Evolutionary conservation across 2,113 vertebrate genomes (phyloP).

Genomic region (Hypanus sabinus): DNA sequence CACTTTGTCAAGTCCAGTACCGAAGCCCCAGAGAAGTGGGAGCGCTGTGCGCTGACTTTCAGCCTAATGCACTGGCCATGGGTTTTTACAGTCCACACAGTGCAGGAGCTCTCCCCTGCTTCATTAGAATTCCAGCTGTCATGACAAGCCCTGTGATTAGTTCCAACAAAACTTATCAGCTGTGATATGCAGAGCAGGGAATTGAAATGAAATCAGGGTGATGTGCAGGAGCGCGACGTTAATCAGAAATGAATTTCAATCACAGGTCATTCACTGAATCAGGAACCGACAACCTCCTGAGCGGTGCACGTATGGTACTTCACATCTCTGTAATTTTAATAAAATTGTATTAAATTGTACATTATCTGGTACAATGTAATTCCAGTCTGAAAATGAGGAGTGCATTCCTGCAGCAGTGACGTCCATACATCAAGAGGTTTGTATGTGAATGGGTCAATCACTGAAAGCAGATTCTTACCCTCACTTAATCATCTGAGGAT

Average conservation of each 20-base stretch:
- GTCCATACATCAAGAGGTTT: neutral
- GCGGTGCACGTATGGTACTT: neutral
- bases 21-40: neutral
- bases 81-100: neutral
- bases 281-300: neutral
- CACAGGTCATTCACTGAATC: conserved; percentile 33
- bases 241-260: conserved; percentile 33
- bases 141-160: conserved; percentile 19
- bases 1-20: neutral
- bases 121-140: neutral
- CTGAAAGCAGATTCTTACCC: neutral
- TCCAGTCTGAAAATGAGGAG: conserved; percentile 1
- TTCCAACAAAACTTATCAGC: conserved; percentile 27
- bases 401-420: neutral
- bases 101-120: too few species aligned
- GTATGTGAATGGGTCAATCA: neutral
- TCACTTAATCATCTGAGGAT: neutral
- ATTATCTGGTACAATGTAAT: conserved; percentile 7
- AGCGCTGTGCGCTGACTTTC: neutral
- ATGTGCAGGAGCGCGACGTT: neutral
- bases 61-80: neutral
- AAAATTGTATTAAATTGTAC: conserved; percentile 32
- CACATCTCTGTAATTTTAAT: conserved; percentile 17
- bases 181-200: neutral
- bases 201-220: conserved; percentile 30